Conservation (phyloP, 1,140 invertebrate species). For the Nephila pilipes region DNA sequence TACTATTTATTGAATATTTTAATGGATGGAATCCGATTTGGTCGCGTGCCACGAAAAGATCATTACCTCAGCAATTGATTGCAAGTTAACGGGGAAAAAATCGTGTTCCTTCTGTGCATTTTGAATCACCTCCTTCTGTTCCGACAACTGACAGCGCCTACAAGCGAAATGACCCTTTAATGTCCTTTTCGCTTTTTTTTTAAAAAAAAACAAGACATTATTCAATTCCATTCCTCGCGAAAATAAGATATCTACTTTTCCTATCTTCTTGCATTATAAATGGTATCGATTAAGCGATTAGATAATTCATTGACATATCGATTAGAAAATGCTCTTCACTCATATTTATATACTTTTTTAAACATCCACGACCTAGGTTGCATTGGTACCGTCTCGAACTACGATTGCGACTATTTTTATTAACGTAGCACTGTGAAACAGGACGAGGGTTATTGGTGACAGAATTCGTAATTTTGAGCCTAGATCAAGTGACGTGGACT, state of each 20-base stretch:
- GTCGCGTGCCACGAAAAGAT: neutral
- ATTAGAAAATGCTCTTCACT: neutral
- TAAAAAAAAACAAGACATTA: neutral
- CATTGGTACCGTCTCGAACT: too few species aligned
- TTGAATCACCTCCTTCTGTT: neutral
- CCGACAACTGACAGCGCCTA: neutral
- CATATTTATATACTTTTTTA: too few species aligned
- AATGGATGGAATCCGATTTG: neutral
- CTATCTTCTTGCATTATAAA: neutral
- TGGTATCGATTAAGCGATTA: neutral
- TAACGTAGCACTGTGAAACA: too few species aligned
- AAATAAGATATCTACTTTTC: neutral
- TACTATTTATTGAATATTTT: too few species aligned
- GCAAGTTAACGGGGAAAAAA: neutral
- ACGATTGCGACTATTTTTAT: too few species aligned
- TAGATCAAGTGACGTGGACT: too few species aligned
- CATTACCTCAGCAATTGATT: neutral
- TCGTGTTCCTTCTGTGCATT: neutral
- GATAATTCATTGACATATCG: neutral
- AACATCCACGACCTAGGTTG: too few species aligned
- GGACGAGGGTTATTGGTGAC: too few species aligned
- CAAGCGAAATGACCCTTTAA: neutral
- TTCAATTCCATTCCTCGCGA: neutral
- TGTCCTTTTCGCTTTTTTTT: neutral
- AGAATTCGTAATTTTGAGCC: too few species aligned